Base-by-base conservation (phyloP, 2,888 invertebrate genomes). In the Labia minor region DNA sequence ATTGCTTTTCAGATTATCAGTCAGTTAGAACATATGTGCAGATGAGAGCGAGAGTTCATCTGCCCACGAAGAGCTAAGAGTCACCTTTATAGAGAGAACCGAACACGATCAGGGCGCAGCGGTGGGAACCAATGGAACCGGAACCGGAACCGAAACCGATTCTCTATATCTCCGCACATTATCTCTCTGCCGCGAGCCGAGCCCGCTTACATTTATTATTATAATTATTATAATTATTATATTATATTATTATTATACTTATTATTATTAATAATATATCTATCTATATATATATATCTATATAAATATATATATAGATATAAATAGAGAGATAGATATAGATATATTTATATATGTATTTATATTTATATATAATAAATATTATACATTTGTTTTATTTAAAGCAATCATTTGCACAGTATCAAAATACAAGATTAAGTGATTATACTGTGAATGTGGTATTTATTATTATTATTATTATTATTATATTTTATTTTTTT, bases 361-460 rank as follows among this genome's bases (percentile, higher is more conserved):
- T n/a, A n/a, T n/a, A n/a, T n/a, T n/a, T n/a, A n/a, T n/a, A n/a
- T n/a, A n/a, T n/a, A n/a, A n/a, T n/a, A n/a, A n/a, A n/a, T 67
- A 68, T 61, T 65, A 64, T 64, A 67, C 16, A 20, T 11, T 37
- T 49, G 37, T 16, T n/a, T 62, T 33, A 64, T 18, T 61, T 64
- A 33, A 67, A 69, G 64, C 64, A 66, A 69, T 65, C 69, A 71
- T 68, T 69, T 70, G 69, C 67, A 69, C 69, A 68, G 70, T 70
- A 71, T 69, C 68, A 70, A 70, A 71, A 71, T 71, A 70, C 72
- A 72, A 67, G 71, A 67, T 67, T 69, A 69, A 70, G 68, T 65
- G 68, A 67, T 68, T 63, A 61, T 61, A 64, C 66, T 61, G 62
- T 49, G 20, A 65, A 67, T 64, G 66, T 68, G 66, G 37, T 26